Evolutionary conservation across 53 echinoderm and acorn worm genomes (phyloP).

Genomic region (Astropecten irregularis): DNA sequence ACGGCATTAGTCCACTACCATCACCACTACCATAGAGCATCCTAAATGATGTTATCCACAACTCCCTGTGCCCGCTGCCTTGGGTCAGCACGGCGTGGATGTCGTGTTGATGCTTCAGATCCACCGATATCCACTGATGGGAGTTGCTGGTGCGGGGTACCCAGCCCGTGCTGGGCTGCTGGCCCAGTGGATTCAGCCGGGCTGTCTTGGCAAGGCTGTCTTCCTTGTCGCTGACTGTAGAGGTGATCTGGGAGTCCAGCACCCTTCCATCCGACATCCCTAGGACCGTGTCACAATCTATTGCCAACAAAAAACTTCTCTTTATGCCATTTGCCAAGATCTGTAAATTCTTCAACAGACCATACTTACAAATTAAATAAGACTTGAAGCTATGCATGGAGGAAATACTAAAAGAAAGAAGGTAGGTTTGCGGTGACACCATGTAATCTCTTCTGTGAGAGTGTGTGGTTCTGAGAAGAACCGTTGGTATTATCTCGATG

Average conservation of each 20-base stretch:
- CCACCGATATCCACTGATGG: constrained; percentile 71
- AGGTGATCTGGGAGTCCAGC: constrained; percentile 62
- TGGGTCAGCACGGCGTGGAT: constrained; percentile 70
- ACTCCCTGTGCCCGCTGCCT: constrained; percentile 61
- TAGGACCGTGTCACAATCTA: constrained; percentile 73
- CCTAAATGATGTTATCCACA: constrained; percentile 71
- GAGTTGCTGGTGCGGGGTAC: constrained; percentile 45
- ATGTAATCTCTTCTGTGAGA: too few species aligned
- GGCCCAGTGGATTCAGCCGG: constrained; percentile 59
- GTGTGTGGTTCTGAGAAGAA: too few species aligned
- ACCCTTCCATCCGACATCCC: constrained; percentile 59
- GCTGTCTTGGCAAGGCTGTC: constrained; percentile 55
- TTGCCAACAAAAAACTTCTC: too few species aligned
- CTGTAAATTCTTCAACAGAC: too few species aligned
- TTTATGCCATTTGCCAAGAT: too few species aligned
- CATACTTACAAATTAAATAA: too few species aligned
- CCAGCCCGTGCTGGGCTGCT: constrained; percentile 68
- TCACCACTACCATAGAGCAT: constrained; percentile 35
- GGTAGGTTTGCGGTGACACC: too few species aligned
- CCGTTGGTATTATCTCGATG: too few species aligned
- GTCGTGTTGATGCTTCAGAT: constrained; percentile 28
- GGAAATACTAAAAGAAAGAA: too few species aligned
- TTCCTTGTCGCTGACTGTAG: constrained; percentile 40
- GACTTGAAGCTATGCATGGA: too few species aligned
- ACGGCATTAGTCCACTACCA: background rate